Evolutionary conservation across 1,140 invertebrate species (phyloP).

Genomic region (Andrena cerasifolii): DNA sequence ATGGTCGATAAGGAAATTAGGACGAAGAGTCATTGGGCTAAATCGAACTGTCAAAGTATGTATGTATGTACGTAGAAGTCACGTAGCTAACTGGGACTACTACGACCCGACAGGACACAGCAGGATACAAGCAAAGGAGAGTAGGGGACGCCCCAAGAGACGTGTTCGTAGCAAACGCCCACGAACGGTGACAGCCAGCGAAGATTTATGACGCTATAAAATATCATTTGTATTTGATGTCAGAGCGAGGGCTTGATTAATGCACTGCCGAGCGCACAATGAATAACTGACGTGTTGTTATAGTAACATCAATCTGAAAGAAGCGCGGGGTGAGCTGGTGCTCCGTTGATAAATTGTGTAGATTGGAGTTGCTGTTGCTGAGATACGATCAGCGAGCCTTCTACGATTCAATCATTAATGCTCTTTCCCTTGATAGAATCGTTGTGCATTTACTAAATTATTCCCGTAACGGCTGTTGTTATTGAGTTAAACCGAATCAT

Average conservation of each 20-base stretch:
- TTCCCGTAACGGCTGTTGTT: not conserved
- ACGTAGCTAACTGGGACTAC: constrained; percentile 60
- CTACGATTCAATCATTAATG: constrained; percentile 78
- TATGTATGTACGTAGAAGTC: constrained; percentile 58
- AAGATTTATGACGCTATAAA: constrained; percentile 81
- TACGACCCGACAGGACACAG: constrained; percentile 50
- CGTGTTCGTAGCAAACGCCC: constrained; percentile 72
- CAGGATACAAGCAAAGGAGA: constrained; percentile 33
- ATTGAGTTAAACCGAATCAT: constrained; percentile 2
- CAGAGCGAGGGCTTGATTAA: constrained; percentile 78
- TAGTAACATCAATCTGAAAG: constrained; percentile 78
- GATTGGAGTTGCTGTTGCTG: constrained; percentile 71
- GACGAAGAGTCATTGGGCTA: constrained; percentile 56
- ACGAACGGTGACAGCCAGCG: constrained; percentile 75
- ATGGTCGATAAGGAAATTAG: constrained; percentile 21
- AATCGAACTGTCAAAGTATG: constrained; percentile 58
- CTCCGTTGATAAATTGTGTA: constrained; percentile 76
- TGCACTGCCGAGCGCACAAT: constrained; percentile 76
- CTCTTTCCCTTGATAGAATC: constrained; percentile 53
- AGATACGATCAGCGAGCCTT: constrained; percentile 73
- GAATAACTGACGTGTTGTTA: constrained; percentile 78
- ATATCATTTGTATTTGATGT: constrained; percentile 82
- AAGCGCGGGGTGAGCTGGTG: constrained; percentile 65
- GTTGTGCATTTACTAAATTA: constrained; percentile 40
- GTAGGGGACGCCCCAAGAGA: constrained; percentile 61